Conservation (phyloP, 2,797 vertebrate species). For the Mormyrus proboscirostris region DNA sequence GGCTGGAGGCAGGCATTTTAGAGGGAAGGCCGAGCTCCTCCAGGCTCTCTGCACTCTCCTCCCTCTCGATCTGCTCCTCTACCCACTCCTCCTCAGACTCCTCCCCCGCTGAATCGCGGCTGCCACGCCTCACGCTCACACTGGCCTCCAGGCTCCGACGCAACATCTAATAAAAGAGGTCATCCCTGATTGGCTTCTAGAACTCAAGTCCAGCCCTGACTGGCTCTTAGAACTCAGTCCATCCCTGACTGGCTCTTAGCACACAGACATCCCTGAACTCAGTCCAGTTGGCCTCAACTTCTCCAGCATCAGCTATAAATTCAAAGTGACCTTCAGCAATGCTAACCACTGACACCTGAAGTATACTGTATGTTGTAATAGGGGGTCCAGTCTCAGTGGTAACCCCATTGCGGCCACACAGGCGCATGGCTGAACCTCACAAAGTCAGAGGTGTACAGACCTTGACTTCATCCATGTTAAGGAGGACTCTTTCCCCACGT, state of each 20-base stretch:
- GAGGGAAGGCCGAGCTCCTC: constrained; percentile 58
- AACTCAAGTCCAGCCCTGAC: background rate
- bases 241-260: background rate
- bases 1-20: constrained; percentile 31
- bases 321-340: background rate
- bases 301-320: background rate
- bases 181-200: constrained; percentile 18
- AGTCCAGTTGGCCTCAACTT: background rate
- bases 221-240: background rate
- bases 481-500: constrained; percentile 62
- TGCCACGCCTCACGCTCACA: constrained; percentile 55
- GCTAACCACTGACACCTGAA: background rate
- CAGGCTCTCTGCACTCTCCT: constrained; percentile 60
- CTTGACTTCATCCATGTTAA: constrained; percentile 71
- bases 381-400: background rate
- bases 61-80: constrained; percentile 69
- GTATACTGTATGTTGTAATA: background rate
- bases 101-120: constrained; percentile 62
- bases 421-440: background rate
- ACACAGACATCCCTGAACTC: no score
- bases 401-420: background rate
- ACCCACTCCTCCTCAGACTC: constrained; percentile 83
- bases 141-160: constrained; percentile 70
- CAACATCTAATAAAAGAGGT: constrained; percentile 60
- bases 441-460: constrained; percentile 42